Percentiles rank a stretch among this genome's conserved stretches.
Conservation (phyloP, 1,140 invertebrate species). For the Drosophila asahinai region DNA sequence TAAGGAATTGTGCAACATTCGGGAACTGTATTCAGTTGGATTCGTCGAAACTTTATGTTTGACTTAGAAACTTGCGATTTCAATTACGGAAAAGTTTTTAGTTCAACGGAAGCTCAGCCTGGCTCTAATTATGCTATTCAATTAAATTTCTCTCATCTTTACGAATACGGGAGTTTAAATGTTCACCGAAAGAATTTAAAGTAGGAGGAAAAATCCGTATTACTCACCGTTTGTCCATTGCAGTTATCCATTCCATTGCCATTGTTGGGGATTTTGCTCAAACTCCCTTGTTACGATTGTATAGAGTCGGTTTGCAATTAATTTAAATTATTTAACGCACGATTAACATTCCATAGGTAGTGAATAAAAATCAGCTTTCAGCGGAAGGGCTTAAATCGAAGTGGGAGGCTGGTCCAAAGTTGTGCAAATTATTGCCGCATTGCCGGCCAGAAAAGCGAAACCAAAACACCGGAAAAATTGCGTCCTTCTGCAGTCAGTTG, state of each 20-base stretch:
- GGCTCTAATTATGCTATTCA: not conserved
- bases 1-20: constrained; percentile 18
- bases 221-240: constrained; percentile 85
- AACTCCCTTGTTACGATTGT: constrained; percentile 3
- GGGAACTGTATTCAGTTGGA: not conserved
- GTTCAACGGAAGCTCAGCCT: not conserved
- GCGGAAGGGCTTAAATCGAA: constrained; percentile 31
- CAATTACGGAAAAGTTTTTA: constrained; percentile 29
- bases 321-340: constrained; percentile 23
- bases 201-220: not conserved
- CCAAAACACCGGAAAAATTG: constrained; percentile 50
- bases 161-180: not conserved
- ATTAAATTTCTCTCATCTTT: not conserved
- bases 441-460: constrained; percentile 42
- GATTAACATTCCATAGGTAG: constrained; percentile 18
- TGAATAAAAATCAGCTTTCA: constrained; percentile 29
- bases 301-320: constrained; percentile 17
- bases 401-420: constrained; percentile 21
- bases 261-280: constrained; percentile 52
- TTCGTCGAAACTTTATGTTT: constrained; percentile 5
- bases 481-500: constrained; percentile 27
- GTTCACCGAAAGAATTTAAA: not conserved
- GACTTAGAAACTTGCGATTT: constrained; percentile 33
- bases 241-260: constrained; percentile 86
- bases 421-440: constrained; percentile 55